Evolutionary conservation across 2,888 invertebrate genomes (phyloP).

Genomic region (Teleiodes luculella): DNA sequence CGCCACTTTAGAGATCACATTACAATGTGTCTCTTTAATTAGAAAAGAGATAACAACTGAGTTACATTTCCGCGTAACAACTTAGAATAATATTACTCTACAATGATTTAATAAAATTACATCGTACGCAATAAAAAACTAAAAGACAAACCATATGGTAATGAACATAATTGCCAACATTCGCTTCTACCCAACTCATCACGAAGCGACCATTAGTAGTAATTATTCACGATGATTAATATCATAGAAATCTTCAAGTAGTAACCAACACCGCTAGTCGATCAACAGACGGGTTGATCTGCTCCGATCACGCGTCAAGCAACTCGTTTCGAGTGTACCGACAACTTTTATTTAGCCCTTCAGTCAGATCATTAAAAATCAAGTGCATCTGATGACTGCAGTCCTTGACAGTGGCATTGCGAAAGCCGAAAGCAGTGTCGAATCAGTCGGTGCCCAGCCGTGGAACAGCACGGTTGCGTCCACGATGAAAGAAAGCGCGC

Average conservation of each 20-base stretch:
- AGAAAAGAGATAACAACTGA: neutral
- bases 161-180: neutral
- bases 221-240: constrained; percentile 6
- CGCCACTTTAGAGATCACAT: constrained; percentile 9
- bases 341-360: constrained; percentile 51
- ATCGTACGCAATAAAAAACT: no score
- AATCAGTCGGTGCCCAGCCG: constrained; percentile 58
- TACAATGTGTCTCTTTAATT: neutral
- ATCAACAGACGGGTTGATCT: constrained; percentile 8
- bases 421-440: constrained; percentile 28
- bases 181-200: neutral
- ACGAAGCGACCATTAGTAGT: neutral
- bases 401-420: constrained; percentile 61
- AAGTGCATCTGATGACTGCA: constrained; percentile 46
- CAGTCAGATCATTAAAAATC: constrained; percentile 40
- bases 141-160: no score
- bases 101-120: no score
- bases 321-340: constrained; percentile 29
- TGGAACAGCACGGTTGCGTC: constrained; percentile 47
- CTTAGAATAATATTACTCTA: no score
- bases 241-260: neutral
- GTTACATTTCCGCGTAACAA: no score
- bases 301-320: constrained; percentile 17
- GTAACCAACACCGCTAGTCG: constrained; percentile 11
- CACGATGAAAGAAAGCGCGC: constrained; percentile 59